phyloP scores from a whole-genome alignment of 2,797 vertebrate species.

The Catharus ustulatus region DNA sequence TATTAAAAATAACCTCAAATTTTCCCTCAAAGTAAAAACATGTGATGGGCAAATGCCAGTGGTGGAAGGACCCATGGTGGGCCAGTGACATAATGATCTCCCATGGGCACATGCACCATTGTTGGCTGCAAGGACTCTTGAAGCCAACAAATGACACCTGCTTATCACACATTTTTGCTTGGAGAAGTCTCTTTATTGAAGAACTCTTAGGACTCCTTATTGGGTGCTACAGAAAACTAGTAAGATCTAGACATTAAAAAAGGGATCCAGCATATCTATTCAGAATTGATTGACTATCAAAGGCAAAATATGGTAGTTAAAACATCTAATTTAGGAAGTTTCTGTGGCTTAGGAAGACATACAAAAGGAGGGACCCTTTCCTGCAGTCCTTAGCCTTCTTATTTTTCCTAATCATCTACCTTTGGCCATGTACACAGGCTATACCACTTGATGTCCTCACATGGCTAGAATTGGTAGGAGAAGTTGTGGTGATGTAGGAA shows the following conservation, averaged over 20 bases:
- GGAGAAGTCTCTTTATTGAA: background rate
- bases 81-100: background rate
- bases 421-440: background rate
- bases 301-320: background rate
- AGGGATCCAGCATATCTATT: background rate
- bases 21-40: background rate
- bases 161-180: background rate
- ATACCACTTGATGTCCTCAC: background rate
- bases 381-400: background rate
- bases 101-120: fast-evolving
- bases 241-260: background rate
- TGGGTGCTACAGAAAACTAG: background rate
- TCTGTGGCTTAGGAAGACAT: background rate
- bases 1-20: background rate
- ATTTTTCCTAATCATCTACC: background rate
- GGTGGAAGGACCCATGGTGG: background rate
- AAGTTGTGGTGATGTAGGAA: background rate
- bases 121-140: background rate
- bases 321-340: background rate
- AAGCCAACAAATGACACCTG: background rate
- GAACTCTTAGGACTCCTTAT: background rate
- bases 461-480: background rate
- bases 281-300: background rate
- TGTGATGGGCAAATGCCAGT: background rate
- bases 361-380: background rate